These are phyloP conservation scores for Lepidochrysops patricia DNA, from an alignment of 2,888 invertebrate species.

Conservation along the genomic window DNA sequence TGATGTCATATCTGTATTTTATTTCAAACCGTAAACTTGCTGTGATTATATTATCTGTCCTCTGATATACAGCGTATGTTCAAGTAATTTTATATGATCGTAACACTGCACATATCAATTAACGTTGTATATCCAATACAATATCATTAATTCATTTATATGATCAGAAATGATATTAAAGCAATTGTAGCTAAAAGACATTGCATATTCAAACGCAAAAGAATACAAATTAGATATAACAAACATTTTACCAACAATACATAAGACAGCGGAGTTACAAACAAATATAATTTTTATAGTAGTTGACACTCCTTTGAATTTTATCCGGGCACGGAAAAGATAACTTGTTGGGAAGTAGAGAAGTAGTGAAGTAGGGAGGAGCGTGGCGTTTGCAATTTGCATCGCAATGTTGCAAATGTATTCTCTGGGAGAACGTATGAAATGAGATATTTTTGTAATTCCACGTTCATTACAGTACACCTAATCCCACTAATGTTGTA, in stretches of 20 bases:
- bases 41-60: conserved; percentile 22
- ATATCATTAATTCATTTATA: no score
- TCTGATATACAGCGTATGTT: background rate
- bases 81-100: background rate
- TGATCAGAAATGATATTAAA: background rate
- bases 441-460: conserved; percentile 10
- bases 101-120: background rate
- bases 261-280: conserved; percentile 1
- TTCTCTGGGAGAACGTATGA: conserved; percentile 7
- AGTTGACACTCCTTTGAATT: conserved; percentile 16
- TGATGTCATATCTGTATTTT: conserved; percentile 25
- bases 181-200: no score
- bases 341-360: conserved; percentile 14
- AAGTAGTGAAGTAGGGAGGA: background rate
- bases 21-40: conserved; percentile 27
- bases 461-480: background rate
- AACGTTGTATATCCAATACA: background rate
- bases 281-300: conserved; percentile 15
- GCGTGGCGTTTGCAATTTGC: conserved; percentile 13
- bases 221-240: background rate
- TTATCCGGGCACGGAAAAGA: conserved; percentile 13
- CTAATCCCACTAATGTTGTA: background rate
- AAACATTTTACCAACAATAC: conserved; percentile 5
- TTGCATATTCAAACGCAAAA: background rate
- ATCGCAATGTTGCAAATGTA: conserved; percentile 6